phyloP scores from a whole-genome alignment of 53 echinoderm and acorn worm species.

The Holothuria scabra region DNA sequence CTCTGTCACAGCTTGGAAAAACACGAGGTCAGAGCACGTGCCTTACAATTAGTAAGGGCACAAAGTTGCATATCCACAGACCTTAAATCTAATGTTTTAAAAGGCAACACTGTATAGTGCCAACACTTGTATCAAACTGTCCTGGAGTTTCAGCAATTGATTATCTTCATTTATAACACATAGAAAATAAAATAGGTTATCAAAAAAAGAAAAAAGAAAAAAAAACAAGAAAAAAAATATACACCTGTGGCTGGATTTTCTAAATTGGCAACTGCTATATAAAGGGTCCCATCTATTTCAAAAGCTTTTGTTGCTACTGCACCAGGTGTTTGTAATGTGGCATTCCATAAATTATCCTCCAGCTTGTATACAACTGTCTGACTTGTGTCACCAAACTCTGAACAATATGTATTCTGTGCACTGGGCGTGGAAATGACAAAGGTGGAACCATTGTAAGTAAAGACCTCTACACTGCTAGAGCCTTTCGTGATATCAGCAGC shows the following conservation, averaged over 20 bases:
- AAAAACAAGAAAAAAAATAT: no score
- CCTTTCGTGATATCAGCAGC: background rate
- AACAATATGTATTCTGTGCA: conserved; percentile 4
- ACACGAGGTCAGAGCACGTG: no score
- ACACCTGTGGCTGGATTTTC: conserved; percentile 18
- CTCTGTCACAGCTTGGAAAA: no score
- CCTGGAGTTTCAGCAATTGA: no score
- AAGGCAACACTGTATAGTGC: no score
- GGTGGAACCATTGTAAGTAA: conserved; percentile 20
- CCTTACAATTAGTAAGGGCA: no score
- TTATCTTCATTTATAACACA: no score
- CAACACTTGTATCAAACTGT: no score
- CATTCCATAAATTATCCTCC: conserved; percentile 12
- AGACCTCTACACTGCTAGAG: conserved; percentile 26
- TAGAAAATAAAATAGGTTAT: no score
- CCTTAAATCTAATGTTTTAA: no score
- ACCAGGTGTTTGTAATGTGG: conserved; percentile 12
- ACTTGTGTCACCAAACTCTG: background rate
- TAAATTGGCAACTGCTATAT: conserved; percentile 25
- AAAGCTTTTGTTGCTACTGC: conserved; percentile 1
- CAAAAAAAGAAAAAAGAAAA: no score
- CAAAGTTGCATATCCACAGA: no score
- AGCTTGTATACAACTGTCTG: conserved; percentile 6
- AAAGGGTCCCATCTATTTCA: conserved; percentile 3
- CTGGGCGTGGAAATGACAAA: conserved; percentile 32